Evolutionary conservation across 2,113 vertebrate genomes (phyloP).

Genomic region (Xerus inauris): DNA sequence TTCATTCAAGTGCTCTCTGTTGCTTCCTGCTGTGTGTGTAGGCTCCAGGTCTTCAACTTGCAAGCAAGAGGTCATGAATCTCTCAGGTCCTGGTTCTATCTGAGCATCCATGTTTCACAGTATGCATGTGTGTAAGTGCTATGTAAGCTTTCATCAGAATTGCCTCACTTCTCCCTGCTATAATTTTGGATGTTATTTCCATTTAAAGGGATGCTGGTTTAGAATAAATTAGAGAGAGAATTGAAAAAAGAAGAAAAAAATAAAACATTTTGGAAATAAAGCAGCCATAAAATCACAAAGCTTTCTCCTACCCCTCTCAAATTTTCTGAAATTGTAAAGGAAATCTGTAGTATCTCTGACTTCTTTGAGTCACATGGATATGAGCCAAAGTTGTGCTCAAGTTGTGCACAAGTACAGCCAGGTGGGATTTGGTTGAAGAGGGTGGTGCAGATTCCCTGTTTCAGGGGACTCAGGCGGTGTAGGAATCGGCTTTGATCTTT

Average conservation of each 20-base stretch:
- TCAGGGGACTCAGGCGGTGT: not conserved
- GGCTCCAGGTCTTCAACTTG: not conserved
- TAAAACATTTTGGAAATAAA: not conserved
- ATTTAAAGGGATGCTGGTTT: not conserved
- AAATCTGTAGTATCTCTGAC: not conserved
- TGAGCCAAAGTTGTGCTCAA: not conserved
- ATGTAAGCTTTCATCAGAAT: not conserved
- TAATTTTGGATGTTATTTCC: not conserved
- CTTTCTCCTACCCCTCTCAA: not conserved
- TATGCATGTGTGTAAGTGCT: not conserved
- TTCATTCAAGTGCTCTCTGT: not conserved
- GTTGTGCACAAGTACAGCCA: not conserved
- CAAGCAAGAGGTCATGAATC: not conserved
- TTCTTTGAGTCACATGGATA: not conserved
- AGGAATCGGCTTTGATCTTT: not conserved
- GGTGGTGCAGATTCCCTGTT: not conserved
- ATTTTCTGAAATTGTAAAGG: not conserved
- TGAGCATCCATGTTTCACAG: not conserved
- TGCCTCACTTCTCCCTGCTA: not conserved
- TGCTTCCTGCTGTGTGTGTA: not conserved
- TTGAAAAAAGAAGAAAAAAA: not conserved
- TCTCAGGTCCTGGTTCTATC: too few relatives aligned
- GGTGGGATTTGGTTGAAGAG: not conserved
- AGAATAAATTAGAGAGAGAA: not conserved
- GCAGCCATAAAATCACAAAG: not conserved